phyloP scores from a whole-genome alignment of 2,888 invertebrate genomes.

The Gerris lacustris region DNA sequence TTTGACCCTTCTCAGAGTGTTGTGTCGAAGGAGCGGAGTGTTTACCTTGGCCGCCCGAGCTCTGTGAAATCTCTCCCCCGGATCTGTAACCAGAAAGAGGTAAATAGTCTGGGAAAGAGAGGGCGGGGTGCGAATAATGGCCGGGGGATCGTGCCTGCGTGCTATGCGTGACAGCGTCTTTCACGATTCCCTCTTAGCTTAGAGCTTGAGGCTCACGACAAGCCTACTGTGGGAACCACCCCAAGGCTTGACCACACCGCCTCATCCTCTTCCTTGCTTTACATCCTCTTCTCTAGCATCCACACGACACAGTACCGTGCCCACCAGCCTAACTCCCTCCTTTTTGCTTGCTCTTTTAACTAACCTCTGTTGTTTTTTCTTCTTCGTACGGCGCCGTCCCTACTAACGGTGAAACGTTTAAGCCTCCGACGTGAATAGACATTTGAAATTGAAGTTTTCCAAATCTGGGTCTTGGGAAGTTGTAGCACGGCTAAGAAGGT shows the following conservation, averaged over 20 bases:
- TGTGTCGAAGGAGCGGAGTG: not conserved
- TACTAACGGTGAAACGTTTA: no score
- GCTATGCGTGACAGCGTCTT: not conserved
- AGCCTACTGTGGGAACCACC: conserved; percentile 5
- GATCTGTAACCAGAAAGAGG: conserved; percentile 1
- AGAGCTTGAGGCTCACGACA: not conserved
- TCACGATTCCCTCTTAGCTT: not conserved
- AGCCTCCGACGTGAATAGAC: no score
- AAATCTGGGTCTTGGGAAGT: no score
- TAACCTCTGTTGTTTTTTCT: no score
- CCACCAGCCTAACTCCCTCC: not conserved
- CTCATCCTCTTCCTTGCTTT: no score
- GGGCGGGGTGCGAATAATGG: conserved; percentile 3
- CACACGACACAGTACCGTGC: not conserved
- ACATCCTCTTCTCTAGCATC: not conserved
- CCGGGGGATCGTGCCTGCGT: not conserved
- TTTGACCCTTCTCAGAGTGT: conserved; percentile 3
- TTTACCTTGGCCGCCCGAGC: not conserved
- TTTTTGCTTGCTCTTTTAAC: no score
- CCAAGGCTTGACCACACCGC: not conserved
- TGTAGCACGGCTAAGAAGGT: no score
- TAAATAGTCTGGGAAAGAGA: not conserved
- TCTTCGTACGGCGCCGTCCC: no score
- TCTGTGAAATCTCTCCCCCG: conserved; percentile 5
- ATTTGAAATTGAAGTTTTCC: no score